A percentile compares a stretch with the other conserved stretches of the same genome.
Evolutionary conservation across 1,140 invertebrate species (phyloP).

Genomic region (Sinella curviseta): DNA sequence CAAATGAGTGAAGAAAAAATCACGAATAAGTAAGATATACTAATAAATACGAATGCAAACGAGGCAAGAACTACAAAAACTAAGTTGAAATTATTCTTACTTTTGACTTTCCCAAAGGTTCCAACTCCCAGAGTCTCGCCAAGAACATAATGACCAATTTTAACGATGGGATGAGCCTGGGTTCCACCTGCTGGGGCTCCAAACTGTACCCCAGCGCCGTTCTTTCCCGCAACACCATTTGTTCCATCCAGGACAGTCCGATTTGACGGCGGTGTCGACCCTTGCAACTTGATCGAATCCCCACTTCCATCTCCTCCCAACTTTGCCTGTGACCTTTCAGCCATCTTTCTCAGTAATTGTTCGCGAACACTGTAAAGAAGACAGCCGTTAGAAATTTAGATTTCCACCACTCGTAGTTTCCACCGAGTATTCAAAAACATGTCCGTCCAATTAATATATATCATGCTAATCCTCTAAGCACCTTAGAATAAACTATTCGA

Average conservation of each 20-base stretch:
- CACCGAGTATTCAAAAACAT: too few species aligned
- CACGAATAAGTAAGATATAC: background rate
- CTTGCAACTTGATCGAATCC: background rate
- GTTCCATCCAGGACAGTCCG: background rate
- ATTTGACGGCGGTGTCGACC: background rate
- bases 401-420: too few species aligned
- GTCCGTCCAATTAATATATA: too few species aligned
- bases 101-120: conserved; percentile 95
- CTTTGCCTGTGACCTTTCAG: background rate
- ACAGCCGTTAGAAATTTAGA: too few species aligned
- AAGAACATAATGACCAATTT: conserved; percentile 89
- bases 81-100: conserved; percentile 54
- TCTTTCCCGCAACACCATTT: conserved; percentile 33
- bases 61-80: background rate
- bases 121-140: conserved; percentile 87
- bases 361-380: background rate
- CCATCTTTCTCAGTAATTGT: background rate
- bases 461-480: too few species aligned
- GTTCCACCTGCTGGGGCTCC: conserved; percentile 54
- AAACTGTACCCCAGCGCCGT: conserved; percentile 47
- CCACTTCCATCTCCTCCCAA: background rate
- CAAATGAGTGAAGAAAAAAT: background rate
- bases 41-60: background rate
- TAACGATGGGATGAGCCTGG: conserved; percentile 75
- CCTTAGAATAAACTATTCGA: too few species aligned